phyloP scores from a whole-genome alignment of 2,797 vertebrate genomes.

The Manis pentadactyla region DNA sequence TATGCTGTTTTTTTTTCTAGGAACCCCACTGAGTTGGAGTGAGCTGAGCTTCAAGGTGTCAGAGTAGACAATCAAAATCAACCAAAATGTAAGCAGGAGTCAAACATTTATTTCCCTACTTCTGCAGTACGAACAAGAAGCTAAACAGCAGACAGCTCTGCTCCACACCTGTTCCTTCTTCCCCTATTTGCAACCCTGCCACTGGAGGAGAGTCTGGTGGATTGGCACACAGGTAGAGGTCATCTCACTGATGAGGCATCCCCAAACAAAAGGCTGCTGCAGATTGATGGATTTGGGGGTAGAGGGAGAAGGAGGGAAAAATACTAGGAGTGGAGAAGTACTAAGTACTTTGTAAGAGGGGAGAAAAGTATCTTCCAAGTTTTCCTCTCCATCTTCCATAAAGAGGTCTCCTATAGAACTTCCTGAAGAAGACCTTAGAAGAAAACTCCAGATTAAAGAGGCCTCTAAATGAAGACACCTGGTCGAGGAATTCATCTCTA shows the following conservation, averaged over 20 bases:
- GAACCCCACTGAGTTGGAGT: background rate
- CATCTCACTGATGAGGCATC: no score
- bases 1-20: background rate
- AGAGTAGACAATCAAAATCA: background rate
- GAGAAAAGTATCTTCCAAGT: background rate
- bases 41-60: background rate
- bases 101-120: background rate
- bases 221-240: background rate
- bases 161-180: background rate
- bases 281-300: background rate
- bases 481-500: background rate
- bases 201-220: background rate
- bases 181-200: accelerated
- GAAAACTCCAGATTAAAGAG: background rate
- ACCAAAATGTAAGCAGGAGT: background rate
- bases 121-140: background rate
- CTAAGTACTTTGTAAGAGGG: background rate
- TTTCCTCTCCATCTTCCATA: background rate
- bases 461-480: background rate
- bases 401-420: background rate
- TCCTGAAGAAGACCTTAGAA: background rate
- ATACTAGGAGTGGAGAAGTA: background rate
- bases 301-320: accelerated
- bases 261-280: background rate
- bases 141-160: background rate